phyloP scores from a whole-genome alignment of 2,113 vertebrate genomes.

The Cephalopterus ornatus region DNA sequence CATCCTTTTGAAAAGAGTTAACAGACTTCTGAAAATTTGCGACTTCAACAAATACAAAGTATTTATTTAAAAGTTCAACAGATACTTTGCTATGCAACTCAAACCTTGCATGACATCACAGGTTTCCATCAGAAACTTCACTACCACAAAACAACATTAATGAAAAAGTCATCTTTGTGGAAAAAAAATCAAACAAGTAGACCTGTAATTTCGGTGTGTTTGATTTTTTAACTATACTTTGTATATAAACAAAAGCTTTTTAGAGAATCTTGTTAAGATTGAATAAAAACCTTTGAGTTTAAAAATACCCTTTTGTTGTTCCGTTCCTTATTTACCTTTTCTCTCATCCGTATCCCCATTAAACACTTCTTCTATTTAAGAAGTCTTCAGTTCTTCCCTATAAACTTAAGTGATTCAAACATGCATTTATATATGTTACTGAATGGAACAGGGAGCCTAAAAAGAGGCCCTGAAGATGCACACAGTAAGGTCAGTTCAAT shows the following conservation, averaged over 20 bases:
- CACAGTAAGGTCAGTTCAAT: background rate
- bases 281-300: background rate
- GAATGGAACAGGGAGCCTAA: background rate
- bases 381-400: background rate
- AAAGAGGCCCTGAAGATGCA: background rate
- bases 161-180: background rate
- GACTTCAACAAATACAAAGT: background rate
- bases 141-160: background rate
- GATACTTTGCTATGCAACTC: background rate
- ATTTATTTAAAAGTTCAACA: background rate
- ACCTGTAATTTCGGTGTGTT: background rate
- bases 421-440: background rate
- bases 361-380: background rate
- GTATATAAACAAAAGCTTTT: background rate
- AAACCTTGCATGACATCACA: background rate
- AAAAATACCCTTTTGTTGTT: background rate
- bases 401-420: background rate
- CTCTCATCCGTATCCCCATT: background rate
- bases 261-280: background rate
- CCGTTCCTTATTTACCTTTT: background rate
- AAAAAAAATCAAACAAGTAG: background rate
- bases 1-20: background rate
- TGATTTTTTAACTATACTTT: background rate
- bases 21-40: background rate
- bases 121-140: background rate